Base-by-base conservation (phyloP, 2,888 invertebrate genomes). In the Megalurothrips usitatus region DNA sequence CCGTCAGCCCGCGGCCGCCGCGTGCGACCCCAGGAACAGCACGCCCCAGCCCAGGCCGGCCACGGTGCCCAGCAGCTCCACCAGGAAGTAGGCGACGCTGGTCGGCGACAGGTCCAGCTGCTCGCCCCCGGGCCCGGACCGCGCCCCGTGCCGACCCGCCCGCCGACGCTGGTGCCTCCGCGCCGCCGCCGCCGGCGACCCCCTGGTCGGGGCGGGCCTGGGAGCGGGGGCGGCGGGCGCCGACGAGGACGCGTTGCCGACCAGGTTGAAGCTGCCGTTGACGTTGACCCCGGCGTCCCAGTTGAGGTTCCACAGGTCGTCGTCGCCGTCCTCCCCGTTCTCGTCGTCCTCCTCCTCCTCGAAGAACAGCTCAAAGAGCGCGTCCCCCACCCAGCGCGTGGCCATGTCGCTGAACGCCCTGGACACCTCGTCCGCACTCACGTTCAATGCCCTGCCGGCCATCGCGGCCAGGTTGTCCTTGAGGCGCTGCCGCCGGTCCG, bases 381-480 rank as follows among this genome's bases (percentile, higher is more conserved):
- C 68, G 9, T 68, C 68, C n/a, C 68, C 68, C 23, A 68, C 68
- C 68, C 68, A 68, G 68, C 68, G 68, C 23, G 68, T 68, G 68
- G 68, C 23, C 68, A 68, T 68, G 23, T 23, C 68, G 0, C 23
- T 6, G 23, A 68, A 68, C n/a, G 68, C 68, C 68, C 23, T 68
- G 23, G 68, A n/a, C n/a, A 23, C 68, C 68, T n/a, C 23, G 23
- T n/a, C 68, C 23, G n/a, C 23, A 23, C 68, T 68, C 23, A 68
- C 68, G 68, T 23, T 23, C 23, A 68, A 6, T 4, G 68, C 68
- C 68, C 68, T n/a, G 68, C 23, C 23, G 23, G 68, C 68, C 68
- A 68, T 11, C 9, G 11, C 23, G 23, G 23, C 23, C 68, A 68
- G 68, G 58, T 43, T 43, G 34, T 58, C 58, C 58, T 43, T 43